These are phyloP conservation scores for Acropora yongei DNA, from an alignment of 64 coral and sea anemone genomes.

Conservation along the genomic window DNA sequence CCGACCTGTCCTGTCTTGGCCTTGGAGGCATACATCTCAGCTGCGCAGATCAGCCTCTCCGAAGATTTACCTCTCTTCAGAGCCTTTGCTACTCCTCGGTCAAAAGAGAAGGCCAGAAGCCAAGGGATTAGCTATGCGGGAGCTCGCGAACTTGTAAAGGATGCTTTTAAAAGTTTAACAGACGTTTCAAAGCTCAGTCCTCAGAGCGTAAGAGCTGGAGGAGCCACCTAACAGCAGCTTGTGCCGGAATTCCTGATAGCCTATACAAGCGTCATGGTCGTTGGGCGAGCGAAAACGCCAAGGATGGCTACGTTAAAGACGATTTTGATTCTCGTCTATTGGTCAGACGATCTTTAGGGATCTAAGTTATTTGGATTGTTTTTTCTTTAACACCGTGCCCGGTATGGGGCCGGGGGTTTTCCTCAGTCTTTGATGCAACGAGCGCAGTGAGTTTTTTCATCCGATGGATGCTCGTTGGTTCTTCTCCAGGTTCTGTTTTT, in stretches of 20 bases:
- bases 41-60: constrained; percentile 34
- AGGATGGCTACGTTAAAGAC: too few relatives aligned
- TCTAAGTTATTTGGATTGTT: constrained; percentile 6
- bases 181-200: constrained; percentile 34
- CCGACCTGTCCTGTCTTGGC: too few relatives aligned
- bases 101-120: constrained; percentile 19
- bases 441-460: too few relatives aligned
- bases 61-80: background rate
- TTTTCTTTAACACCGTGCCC: constrained; percentile 21
- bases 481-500: too few relatives aligned
- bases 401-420: background rate
- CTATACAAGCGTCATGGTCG: background rate
- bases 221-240: constrained; percentile 41
- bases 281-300: too few relatives aligned
- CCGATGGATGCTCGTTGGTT: too few relatives aligned
- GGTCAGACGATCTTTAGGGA: too few relatives aligned
- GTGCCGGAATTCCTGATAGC: constrained; percentile 45
- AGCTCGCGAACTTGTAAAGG: too few relatives aligned
- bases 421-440: background rate
- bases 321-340: too few relatives aligned
- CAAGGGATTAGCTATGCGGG: background rate
- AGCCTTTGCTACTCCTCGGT: constrained; percentile 22
- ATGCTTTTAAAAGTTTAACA: background rate
- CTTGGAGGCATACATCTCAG: background rate
- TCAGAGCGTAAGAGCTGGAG: constrained; percentile 3